Evolutionary conservation across 2,113 vertebrate genomes (phyloP).

Genomic region (Panthera tigris): DNA sequence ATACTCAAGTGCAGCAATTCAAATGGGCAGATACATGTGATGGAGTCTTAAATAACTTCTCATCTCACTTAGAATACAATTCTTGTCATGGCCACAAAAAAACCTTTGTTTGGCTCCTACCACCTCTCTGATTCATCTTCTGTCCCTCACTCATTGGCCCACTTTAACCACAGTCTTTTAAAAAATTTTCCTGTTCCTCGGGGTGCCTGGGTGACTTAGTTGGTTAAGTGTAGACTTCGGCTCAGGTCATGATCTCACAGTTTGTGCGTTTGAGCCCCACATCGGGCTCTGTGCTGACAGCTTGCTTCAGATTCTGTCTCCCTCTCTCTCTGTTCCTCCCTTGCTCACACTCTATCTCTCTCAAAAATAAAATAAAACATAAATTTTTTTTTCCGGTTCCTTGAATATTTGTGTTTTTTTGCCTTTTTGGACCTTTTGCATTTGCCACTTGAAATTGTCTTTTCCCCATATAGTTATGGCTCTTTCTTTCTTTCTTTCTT

Average conservation of each 20-base stretch:
- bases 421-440: background rate
- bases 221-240: too few species aligned
- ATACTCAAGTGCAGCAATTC: constrained; percentile 42
- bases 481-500: background rate
- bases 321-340: too few species aligned
- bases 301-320: too few species aligned
- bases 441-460: background rate
- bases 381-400: background rate
- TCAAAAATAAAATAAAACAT: too few species aligned
- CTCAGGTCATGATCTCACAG: too few species aligned
- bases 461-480: background rate
- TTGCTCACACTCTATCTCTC: too few species aligned
- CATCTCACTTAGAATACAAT: constrained; percentile 43
- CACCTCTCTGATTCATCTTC: constrained; percentile 30
- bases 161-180: background rate
- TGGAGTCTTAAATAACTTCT: background rate
- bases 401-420: constrained; percentile 25
- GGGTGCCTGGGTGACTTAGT: too few species aligned
- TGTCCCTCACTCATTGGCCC: background rate
- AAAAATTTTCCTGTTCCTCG: too few species aligned
- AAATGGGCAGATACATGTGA: background rate
- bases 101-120: background rate
- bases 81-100: background rate
- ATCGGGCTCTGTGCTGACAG: too few species aligned
- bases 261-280: too few species aligned